Evolutionary conservation across 2,113 vertebrate species (phyloP).

Genomic region (Ochotona princeps): DNA sequence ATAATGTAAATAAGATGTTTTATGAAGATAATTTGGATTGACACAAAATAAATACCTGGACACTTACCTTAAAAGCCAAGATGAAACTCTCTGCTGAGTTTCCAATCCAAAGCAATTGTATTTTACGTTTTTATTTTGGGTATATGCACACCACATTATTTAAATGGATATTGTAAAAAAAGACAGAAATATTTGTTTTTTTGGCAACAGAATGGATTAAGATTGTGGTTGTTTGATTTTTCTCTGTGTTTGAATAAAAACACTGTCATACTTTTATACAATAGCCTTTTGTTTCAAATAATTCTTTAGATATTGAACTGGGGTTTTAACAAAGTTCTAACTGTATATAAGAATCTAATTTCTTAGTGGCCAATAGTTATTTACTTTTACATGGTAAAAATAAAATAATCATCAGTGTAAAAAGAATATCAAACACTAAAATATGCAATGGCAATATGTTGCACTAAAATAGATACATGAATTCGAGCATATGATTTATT

Average conservation of each 20-base stretch:
- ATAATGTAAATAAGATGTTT: neutral
- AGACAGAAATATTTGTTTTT: too few relatives aligned
- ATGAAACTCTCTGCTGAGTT: neutral
- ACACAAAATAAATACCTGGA: neutral
- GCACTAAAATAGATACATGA: constrained; percentile 27
- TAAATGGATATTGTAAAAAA: neutral
- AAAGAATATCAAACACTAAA: neutral
- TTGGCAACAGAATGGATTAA: neutral
- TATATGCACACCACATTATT: neutral
- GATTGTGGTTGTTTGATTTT: neutral
- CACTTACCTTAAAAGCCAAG: neutral
- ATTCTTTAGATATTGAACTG: neutral
- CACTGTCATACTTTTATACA: neutral
- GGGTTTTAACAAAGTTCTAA: neutral
- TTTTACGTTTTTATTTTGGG: neutral
- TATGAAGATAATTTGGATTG: neutral
- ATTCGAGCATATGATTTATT: neutral
- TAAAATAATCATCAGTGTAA: constrained; percentile 2
- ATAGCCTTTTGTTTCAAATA: neutral
- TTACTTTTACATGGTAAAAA: constrained; percentile 6
- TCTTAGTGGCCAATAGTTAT: neutral
- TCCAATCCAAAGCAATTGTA: neutral
- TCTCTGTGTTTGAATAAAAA: neutral
- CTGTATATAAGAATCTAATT: neutral
- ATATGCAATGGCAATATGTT: neutral